These are phyloP conservation scores for Rhabdornis inornatus DNA, from an alignment of 2,113 vertebrate species.

Conservation along the genomic window DNA sequence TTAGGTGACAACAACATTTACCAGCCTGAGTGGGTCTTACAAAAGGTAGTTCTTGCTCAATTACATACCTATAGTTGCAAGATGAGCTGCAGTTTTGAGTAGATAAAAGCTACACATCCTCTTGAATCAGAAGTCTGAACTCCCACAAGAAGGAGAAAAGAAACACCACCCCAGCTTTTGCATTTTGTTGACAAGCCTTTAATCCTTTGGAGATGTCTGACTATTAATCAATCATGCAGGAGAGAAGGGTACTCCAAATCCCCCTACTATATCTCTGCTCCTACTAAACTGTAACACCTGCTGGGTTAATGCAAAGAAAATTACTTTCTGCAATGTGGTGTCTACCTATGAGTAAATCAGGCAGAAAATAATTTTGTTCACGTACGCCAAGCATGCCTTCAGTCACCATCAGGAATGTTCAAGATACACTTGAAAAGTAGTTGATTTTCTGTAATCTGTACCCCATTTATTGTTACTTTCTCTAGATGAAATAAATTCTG, in stretches of 20 bases:
- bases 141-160: background rate
- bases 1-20: background rate
- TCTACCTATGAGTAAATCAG: background rate
- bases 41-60: background rate
- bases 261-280: background rate
- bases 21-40: background rate
- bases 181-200: background rate
- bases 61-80: background rate
- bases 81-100: background rate
- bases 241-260: background rate
- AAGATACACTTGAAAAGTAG: background rate
- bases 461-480: background rate
- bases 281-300: background rate
- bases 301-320: background rate
- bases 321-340: background rate
- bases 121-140: background rate
- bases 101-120: background rate
- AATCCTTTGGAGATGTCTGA: background rate
- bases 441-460: background rate
- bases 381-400: accelerated
- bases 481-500: background rate
- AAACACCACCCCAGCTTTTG: background rate
- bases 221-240: background rate
- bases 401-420: background rate
- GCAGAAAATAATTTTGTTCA: background rate